Percentiles rank a stretch among this genome's conserved stretches.
These are phyloP conservation scores for Dryobotodes eremita DNA, from an alignment of 2,888 invertebrate species.

Conservation along the genomic window DNA sequence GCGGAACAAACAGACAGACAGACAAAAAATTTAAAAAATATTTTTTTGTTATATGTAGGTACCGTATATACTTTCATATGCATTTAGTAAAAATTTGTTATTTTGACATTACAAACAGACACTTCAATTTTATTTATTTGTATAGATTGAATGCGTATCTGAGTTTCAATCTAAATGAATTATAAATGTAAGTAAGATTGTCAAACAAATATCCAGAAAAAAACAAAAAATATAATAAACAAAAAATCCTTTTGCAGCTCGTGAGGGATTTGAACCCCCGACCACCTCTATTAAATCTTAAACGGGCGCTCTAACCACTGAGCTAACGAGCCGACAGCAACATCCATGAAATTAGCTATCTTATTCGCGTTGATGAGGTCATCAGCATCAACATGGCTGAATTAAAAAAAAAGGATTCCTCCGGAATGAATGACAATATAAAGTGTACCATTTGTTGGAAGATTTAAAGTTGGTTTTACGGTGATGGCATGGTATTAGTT, in stretches of 20 bases:
- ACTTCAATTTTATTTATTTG: no score
- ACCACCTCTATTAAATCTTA: conserved; percentile 69
- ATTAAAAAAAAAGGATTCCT: background rate
- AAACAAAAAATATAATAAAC: background rate
- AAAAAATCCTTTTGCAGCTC: conserved; percentile 50
- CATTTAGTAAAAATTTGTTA: no score
- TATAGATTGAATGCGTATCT: background rate
- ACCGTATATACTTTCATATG: no score
- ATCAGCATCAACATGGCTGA: background rate
- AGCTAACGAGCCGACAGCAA: conserved; percentile 69
- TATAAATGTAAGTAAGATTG: background rate
- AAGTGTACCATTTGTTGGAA: accelerated
- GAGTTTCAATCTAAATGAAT: no score
- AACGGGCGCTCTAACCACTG: conserved; percentile 74
- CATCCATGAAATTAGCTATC: accelerated
- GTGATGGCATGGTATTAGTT: conserved; percentile 4
- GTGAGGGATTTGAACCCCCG: conserved; percentile 75
- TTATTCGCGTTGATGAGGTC: conserved; percentile 22
- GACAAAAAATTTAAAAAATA: no score
- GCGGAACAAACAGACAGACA: no score
- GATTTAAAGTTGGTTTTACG: conserved; percentile 7
- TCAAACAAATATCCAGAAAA: background rate
- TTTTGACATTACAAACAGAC: no score
- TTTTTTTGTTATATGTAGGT: no score
- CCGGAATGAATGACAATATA: background rate